Base-by-base conservation (phyloP, 2,797 vertebrate species). In the Spatula versicolor region DNA sequence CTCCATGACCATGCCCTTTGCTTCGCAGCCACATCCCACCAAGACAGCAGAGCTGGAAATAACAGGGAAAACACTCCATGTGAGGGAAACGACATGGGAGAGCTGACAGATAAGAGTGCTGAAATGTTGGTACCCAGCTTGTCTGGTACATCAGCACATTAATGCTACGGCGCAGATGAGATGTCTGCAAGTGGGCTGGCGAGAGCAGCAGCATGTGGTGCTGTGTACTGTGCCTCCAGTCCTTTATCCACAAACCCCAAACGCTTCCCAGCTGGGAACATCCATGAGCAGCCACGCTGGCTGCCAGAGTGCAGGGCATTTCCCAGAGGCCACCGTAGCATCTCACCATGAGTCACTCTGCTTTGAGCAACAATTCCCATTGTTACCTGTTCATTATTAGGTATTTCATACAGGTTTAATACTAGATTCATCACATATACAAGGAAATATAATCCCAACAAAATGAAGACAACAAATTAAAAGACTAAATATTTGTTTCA, bases 21-120 rank as follows among this genome's bases (percentile, higher is more conserved):
- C 48, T 81, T 10, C 16, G 54, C 58, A 88, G 28, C 37, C 3
- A 2, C 16, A 41, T 88, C 69, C 39, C 73, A 60, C 37, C 45
- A 88, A 62, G 37, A 91, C 19, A 46, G 45, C 55, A 95, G 55
- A 56, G 72, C 31, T 93, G 75, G 54, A 86, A 73, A 76, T 0
- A 0, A 69, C 54, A 68, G 54, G 73, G 39, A 85, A 94, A 92
- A 75, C 2, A 11, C 64, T 81, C 54, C 54, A 48, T 45, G 30
- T 20, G 20, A n/a, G 41, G 14, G 41, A 45, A 21, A 45, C 6
- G 7, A n/a, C 63, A 31, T 1, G 1, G n/a, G 66, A 91, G 88
- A 94, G 54, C 69, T 75, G 92, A 95, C 80, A 95, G 66, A 90
- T 89, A 82, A 83, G 83, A 83, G 93, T 92, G 92, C 73, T 96